Evolutionary conservation across 2,113 vertebrate genomes (phyloP).

Genomic region (Oreochromis spilurus): DNA sequence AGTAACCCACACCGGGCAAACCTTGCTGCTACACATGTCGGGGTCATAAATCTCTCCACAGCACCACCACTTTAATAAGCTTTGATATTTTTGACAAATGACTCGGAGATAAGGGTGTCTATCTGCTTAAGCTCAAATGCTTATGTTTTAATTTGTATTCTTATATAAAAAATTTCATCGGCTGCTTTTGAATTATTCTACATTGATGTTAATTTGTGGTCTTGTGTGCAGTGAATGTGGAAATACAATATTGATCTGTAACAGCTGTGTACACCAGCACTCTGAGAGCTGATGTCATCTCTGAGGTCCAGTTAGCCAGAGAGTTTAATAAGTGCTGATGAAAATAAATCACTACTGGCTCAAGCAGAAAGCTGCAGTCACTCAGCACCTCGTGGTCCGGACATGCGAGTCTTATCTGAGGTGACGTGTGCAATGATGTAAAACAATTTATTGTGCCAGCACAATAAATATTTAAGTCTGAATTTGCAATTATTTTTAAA

Average conservation of each 20-base stretch:
- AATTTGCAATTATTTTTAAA: neutral
- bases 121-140: neutral
- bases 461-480: neutral
- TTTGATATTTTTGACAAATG: neutral
- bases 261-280: neutral
- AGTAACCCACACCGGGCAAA: conserved; percentile 6
- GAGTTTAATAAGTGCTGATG: conserved; percentile 1
- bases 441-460: neutral
- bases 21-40: neutral
- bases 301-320: conserved; percentile 9
- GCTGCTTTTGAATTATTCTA: neutral
- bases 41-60: neutral
- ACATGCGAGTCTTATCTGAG: neutral
- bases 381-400: neutral
- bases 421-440: neutral
- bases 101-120: neutral
- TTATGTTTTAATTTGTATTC: neutral
- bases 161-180: neutral
- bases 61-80: neutral
- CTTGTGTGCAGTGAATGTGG: neutral
- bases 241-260: neutral
- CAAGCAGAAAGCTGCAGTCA: neutral
- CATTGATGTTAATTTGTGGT: neutral
- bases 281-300: neutral
- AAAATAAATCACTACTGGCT: conserved; percentile 4